Evolutionary conservation across 1,140 invertebrate genomes (phyloP).

Genomic region (Lethocerus indicus): DNA sequence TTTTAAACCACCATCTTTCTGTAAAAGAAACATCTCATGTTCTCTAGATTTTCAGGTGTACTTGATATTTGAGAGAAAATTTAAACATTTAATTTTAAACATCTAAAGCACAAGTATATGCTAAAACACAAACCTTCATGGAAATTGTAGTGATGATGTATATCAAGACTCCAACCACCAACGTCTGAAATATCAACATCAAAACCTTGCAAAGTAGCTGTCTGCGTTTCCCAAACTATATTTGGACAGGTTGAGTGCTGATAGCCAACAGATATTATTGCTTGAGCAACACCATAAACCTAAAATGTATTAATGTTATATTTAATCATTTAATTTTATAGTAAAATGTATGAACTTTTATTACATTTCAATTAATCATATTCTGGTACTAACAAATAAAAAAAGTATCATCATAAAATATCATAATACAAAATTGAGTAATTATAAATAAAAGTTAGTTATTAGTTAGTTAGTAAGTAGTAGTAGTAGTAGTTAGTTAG

Average conservation of each 20-base stretch:
- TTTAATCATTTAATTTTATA: constrained; percentile 2
- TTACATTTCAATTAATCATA: too few relatives aligned
- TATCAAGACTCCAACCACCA: constrained; percentile 92
- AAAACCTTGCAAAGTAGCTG: constrained; percentile 86
- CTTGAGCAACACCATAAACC: constrained; percentile 75
- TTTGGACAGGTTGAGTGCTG: constrained; percentile 74
- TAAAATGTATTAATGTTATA: too few relatives aligned
- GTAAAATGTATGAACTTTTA: too few relatives aligned
- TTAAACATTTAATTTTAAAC: too few relatives aligned
- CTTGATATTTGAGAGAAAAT: too few relatives aligned
- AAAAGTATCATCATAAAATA: too few relatives aligned
- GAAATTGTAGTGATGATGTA: constrained; percentile 97
- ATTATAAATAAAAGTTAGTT: too few relatives aligned
- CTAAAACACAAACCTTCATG: constrained; percentile 49
- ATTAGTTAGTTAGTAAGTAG: too few relatives aligned
- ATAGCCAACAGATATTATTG: constrained; percentile 82
- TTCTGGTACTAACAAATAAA: too few relatives aligned
- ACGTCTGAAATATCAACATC: constrained; percentile 94
- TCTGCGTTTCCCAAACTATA: constrained; percentile 87
- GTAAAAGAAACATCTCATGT: not conserved
- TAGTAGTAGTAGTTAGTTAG: too few relatives aligned
- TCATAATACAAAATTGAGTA: too few relatives aligned
- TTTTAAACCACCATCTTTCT: not conserved
- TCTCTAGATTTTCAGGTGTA: not conserved
- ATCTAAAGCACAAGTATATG: not conserved